Evolutionary conservation across 2,888 invertebrate genomes (phyloP), one percentile per base, ranked within the genome.

Genomic region (Ormia ochracea): DNA sequence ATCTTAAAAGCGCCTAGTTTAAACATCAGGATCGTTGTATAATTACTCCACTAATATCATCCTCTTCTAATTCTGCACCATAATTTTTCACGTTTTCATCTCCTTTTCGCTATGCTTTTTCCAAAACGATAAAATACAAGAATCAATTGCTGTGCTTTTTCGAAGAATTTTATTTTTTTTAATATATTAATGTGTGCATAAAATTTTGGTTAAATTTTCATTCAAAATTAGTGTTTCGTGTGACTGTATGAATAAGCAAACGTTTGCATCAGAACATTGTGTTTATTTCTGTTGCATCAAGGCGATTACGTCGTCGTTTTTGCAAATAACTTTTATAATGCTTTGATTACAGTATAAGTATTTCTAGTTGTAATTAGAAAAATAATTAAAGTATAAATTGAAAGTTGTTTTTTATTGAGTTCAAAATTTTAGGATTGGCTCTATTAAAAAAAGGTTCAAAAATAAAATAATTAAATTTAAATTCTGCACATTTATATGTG

Each of bases 251-350:
- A 33, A 45, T 26, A 19, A 26, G 48, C 4, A 21, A 10, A 4
- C 12, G 9, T 45, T 19, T 21, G 23, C 17, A 14, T 28, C 10
- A 33, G 33, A 17, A 52, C 10, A 23, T 2, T 23, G 38, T 4
- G 14, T 56, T n/a, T 23, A 2, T 33, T n/a, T 52, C 10, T 21
- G 36, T 58, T 63, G 66, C 66, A 48, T 33, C 56, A 65, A 65
- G 41, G 69, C 33, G 69, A 76, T 76, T 69, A 70, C 76, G 76
- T 76, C 33, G 43, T 43, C 65, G 17, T 43, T 65, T 69, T 45
- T 10, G 31, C 19, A 48, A 48, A 48, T 10, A 31, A 0, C 59
- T 58, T 58, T 43, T 17, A 26, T 41, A 52, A 26, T 54, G 26
- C 4, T 61, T 48, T 5, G 33, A 52, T 26, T 54, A 21, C 45